Base-by-base conservation (phyloP, 1,140 invertebrate species). In the Eriosoma lanigerum region DNA sequence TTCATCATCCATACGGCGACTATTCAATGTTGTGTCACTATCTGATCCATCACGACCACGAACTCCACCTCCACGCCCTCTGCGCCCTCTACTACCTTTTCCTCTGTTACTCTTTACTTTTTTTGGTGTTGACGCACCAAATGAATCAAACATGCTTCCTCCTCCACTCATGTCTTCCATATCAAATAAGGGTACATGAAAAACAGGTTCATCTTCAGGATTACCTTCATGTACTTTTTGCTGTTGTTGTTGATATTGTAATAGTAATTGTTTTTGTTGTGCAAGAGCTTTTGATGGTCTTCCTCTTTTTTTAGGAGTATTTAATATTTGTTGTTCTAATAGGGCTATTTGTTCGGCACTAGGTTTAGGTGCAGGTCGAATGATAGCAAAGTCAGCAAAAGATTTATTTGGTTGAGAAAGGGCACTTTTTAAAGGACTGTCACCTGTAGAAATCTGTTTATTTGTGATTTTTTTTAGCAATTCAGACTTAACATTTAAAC, bases 391-490 rank as follows among this genome's bases (percentile, higher is more conserved):
- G 3, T 54, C 56, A 44, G 21, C 60, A 81, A 62, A 82, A 38
- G 54, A 52, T 19, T 62, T 80, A n/a, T 54, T 58, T 17, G 81
- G 54, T 60, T 81, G 75, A 68, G 81, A 48, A 56, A 75, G 62
- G 19, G 73, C 70, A 68, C 38, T 68, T 68, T 56, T 64, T 44
- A 80, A 60, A 19, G 76, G 78, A 9, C 64, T 72, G 24, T 81
- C 80, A 5, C 58, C 68, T 26, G 75, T 64, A 52, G 78, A 19
- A 64, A 38, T 73, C 44, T 62, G 46, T 46, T 78, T 70, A 52
- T 81, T 78, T 24, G 32, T 44, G 44, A 70, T 82, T 50, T 82
- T 80, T 81, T 82, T 82, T 70, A 76, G 32, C 19, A 80, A 58
- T 60, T 66, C 52, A 60, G 38, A 70, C 50, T 81, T 66, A 17